phyloP scores from a whole-genome alignment of 2,888 invertebrate genomes.

The Megamerina dolium region DNA sequence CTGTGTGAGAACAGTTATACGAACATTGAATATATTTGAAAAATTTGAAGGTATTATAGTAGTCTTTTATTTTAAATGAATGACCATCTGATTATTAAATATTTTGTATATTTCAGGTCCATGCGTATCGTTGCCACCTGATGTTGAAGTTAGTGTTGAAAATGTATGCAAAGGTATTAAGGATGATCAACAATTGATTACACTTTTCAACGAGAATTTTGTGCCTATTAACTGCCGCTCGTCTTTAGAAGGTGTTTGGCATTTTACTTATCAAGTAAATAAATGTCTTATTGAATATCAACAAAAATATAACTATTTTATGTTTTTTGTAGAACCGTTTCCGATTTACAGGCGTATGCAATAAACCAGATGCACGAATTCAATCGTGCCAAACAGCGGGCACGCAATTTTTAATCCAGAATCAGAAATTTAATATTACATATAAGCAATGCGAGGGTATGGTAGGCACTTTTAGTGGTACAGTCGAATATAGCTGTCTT shows the following conservation, averaged over 20 bases:
- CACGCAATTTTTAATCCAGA: conserved; percentile 90
- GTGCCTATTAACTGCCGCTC: conserved; percentile 87
- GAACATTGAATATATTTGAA: conserved; percentile 83
- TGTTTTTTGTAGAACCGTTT: conserved; percentile 61
- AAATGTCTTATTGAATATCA: too few relatives aligned
- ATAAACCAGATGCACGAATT: conserved; percentile 81
- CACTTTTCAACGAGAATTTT: conserved; percentile 84
- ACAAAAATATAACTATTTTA: neutral
- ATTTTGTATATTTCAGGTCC: conserved; percentile 52
- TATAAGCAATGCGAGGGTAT: conserved; percentile 86
- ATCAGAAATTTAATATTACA: conserved; percentile 93
- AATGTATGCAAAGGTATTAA: conserved; percentile 70
- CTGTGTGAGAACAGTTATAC: conserved; percentile 76
- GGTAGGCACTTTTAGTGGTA: conserved; percentile 85
- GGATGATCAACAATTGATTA: conserved; percentile 73
- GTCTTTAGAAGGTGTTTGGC: conserved; percentile 93
- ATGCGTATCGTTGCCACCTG: conserved; percentile 64
- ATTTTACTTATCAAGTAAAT: conserved; percentile 77
- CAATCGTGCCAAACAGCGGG: conserved; percentile 94
- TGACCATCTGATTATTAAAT: neutral
- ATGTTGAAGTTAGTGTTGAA: conserved; percentile 65
- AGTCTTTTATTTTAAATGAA: neutral
- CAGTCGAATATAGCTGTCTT: conserved; percentile 86
- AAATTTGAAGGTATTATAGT: conserved; percentile 72
- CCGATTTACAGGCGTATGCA: conserved; percentile 87